Conservation (phyloP, 2,113 vertebrate species). For the Colius striatus region DNA sequence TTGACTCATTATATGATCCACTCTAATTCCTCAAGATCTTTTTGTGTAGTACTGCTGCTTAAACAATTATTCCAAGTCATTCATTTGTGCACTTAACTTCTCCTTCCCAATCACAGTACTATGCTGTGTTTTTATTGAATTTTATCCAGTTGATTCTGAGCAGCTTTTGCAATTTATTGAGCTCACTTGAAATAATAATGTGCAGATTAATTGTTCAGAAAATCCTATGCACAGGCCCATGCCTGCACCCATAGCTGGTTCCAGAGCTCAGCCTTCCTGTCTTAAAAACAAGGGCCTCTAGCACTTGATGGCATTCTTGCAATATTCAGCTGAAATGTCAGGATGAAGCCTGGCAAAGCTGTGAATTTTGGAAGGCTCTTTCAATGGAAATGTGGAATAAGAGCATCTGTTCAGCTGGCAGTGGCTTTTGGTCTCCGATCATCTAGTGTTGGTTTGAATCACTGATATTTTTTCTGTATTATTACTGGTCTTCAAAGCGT, state of each 20-base stretch:
- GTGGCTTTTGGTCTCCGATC: conserved; percentile 28
- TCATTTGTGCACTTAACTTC: conserved; percentile 8
- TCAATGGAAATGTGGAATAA: conserved; percentile 10
- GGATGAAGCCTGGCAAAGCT: conserved; percentile 37
- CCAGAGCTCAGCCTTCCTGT: conserved; percentile 32
- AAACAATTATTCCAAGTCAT: conserved; percentile 9
- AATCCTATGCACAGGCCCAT: conserved; percentile 39
- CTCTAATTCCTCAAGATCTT: conserved; percentile 26
- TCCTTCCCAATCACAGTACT: background rate
- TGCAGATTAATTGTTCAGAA: conserved; percentile 49
- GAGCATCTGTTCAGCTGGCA: conserved; percentile 69
- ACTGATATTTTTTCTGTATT: conserved; percentile 11
- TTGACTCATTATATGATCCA: conserved; percentile 26
- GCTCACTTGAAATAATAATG: conserved; percentile 30
- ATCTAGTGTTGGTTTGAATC: background rate
- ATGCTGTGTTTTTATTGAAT: conserved; percentile 45
- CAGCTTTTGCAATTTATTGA: conserved; percentile 52
- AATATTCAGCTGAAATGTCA: conserved; percentile 60
- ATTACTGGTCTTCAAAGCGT: background rate
- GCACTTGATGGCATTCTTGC: conserved; percentile 31
- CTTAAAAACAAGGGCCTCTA: conserved; percentile 44
- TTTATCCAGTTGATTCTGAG: conserved; percentile 49
- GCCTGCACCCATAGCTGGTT: conserved; percentile 8
- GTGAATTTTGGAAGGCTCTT: conserved; percentile 43
- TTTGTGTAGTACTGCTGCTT: conserved; percentile 16